Conservation (phyloP, 2,113 vertebrate genomes). For the Aspiorhynchus laticeps region DNA sequence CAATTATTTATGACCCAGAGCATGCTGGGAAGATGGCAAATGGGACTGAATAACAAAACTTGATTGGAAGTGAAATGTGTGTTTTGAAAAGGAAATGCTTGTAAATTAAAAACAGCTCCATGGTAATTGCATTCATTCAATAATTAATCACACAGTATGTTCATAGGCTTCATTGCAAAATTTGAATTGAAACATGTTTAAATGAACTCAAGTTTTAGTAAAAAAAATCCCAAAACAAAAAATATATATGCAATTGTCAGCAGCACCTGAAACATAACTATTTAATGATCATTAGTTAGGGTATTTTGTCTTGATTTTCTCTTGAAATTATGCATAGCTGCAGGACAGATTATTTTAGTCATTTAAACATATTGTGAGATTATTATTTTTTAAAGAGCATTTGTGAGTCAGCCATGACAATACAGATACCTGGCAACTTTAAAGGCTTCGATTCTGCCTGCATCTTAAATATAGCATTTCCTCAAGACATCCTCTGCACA, state of each 20-base stretch:
- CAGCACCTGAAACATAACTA: neutral
- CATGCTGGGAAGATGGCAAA: neutral
- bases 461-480: neutral
- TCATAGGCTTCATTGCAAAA: neutral
- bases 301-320: neutral
- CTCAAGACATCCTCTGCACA: neutral
- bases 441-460: neutral
- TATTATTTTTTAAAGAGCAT: neutral
- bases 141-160: neutral
- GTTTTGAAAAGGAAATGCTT: neutral
- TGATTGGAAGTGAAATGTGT: neutral
- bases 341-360: neutral
- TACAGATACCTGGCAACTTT: slow-evolving; percentile 1
- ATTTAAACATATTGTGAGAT: neutral
- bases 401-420: neutral
- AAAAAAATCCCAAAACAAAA: neutral
- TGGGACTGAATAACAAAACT: neutral
- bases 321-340: slow-evolving; percentile 21
- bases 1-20: neutral
- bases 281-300: neutral
- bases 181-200: neutral
- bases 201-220: neutral
- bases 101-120: neutral
- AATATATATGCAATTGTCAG: neutral
- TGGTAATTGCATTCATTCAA: neutral